These are phyloP conservation scores for Platycnemis pennipes DNA, from an alignment of 2,888 invertebrate species.

Conservation along the genomic window DNA sequence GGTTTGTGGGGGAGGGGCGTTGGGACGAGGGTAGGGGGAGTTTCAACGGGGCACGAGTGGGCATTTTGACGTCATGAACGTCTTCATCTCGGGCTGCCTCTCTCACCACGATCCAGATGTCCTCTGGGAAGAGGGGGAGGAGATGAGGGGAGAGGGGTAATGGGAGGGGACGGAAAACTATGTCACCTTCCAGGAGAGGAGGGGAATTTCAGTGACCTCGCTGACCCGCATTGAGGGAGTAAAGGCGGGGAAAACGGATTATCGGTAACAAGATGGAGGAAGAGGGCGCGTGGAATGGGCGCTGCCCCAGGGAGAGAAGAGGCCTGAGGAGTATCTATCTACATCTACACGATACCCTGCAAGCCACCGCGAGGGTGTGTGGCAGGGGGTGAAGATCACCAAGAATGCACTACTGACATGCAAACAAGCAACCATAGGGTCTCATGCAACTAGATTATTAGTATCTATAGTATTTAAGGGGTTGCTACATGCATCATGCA, in stretches of 20 bases:
- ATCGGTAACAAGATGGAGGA: not conserved
- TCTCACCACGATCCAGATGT: not conserved
- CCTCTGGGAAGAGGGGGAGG: not conserved
- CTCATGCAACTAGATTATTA: no score
- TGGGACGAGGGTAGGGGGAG: not conserved
- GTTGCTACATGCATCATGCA: no score
- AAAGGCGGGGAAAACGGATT: slow-evolving; percentile 45
- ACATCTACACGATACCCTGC: no score
- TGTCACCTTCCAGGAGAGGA: not conserved
- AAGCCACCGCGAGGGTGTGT: no score
- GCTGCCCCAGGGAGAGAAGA: no score
- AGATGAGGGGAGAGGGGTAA: not conserved
- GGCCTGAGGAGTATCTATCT: no score
- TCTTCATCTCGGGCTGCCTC: slow-evolving; percentile 40
- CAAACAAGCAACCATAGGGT: no score
- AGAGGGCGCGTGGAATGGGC: not conserved
- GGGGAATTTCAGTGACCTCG: slow-evolving; percentile 23
- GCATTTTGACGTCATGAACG: slow-evolving; percentile 37
- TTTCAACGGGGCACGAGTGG: not conserved
- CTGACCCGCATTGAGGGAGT: slow-evolving; percentile 51
- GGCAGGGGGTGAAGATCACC: no score
- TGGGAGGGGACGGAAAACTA: not conserved
- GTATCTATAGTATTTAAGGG: no score
- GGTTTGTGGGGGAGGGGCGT: not conserved
- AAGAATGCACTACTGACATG: no score